phyloP scores from a whole-genome alignment of 2,113 vertebrate genomes.

The Nothocercus julius region DNA sequence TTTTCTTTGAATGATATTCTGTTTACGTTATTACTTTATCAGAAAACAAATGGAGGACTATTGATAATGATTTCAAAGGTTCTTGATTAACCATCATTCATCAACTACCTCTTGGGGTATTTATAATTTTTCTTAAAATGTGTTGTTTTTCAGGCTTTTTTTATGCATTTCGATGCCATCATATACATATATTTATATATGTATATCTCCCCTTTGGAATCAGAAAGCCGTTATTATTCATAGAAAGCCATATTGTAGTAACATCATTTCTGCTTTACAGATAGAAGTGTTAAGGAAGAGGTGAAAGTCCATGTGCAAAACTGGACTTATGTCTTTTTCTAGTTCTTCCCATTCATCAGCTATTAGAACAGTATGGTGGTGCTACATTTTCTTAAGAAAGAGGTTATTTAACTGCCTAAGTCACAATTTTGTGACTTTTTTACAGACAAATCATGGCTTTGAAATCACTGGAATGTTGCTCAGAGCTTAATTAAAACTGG shows the following conservation, averaged over 20 bases:
- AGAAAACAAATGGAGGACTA: background rate
- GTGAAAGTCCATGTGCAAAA: background rate
- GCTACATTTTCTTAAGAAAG: background rate
- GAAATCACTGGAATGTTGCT: background rate
- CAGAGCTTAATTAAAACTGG: background rate
- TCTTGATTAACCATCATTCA: background rate
- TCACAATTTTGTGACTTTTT: background rate
- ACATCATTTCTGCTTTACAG: background rate
- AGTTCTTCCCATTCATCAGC: background rate
- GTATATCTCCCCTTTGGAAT: background rate
- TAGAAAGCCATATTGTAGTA: background rate
- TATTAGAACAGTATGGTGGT: background rate
- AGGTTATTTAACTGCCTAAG: background rate
- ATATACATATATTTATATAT: background rate
- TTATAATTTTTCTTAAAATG: background rate
- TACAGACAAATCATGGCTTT: background rate
- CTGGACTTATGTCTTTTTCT: background rate
- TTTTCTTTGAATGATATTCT: background rate
- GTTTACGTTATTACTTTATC: background rate
- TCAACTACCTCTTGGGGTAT: background rate
- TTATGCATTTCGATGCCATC: background rate
- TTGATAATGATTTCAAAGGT: background rate
- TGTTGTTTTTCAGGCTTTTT: background rate
- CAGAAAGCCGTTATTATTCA: background rate
- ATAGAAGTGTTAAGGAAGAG: background rate